Evolutionary conservation across 2,888 invertebrate species (phyloP), one percentile per base, ranked within the genome.

Genomic region (Cephus sareptanus): DNA sequence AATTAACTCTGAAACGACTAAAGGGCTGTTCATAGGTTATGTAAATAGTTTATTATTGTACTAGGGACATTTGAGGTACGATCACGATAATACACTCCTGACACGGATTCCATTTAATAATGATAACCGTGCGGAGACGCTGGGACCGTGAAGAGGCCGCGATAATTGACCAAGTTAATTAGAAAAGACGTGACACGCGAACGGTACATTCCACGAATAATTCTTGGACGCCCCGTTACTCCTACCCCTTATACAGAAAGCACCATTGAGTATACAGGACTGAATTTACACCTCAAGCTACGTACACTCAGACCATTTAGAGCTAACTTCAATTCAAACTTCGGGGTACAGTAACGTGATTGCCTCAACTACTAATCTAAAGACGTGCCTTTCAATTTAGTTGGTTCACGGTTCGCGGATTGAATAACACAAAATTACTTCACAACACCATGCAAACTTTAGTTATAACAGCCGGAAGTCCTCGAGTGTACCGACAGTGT

Each of bases 91-190:
- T 23, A 23, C 9, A 56, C 56, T 56, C 56, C 56, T 56, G 56
- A 56, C 56, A 56, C 56, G 56, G 56, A 56, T 56, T 15, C 56
- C 23, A 56, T 56, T 56, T 56, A 56, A 56, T 75, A 79, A 56
- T 75, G 76, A 76, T 69, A 81, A 70, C 75, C 75, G 76, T 76
- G 73, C 75, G 75, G 77, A 75, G 75, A 77, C 56, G 71, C 75
- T 71, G 70, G 79, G 80, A 76, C 73, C 79, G 78, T 81, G 81
- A 79, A 78, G 78, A 75, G 76, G 77, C 75, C 80, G 73, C 83
- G 82, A 86, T 85, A 88, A 86, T 88, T 87, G 85, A 85, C 82
- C 81, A 80, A 84, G 83, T 81, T 88, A 89, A 89, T 89, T 87
- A 86, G 83, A 79, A 80, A 79, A 77, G 85, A 84, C 86, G 83